Percentiles rank a stretch among this genome's conserved stretches.
Evolutionary conservation across 2,888 invertebrate genomes (phyloP).

Genomic region (Anoplius nigerrimus): DNA sequence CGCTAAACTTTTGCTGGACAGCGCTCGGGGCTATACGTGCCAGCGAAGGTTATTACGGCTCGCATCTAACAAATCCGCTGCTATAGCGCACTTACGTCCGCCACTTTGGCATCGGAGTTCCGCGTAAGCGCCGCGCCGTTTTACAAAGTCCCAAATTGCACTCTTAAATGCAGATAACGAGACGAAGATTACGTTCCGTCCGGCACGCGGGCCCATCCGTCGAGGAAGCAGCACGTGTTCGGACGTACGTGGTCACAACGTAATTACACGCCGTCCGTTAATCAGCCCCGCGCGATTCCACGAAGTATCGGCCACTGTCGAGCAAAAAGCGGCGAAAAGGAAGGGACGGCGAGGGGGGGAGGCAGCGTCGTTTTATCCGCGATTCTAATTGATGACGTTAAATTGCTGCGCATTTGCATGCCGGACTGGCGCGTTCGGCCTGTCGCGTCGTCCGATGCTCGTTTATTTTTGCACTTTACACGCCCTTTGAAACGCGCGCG

Average conservation of each 20-base stretch:
- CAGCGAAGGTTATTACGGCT: no score
- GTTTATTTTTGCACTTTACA: conserved; percentile 25
- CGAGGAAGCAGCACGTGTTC: neutral
- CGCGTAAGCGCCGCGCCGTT: no score
- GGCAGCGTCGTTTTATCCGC: conserved; percentile 24
- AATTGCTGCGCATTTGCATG: conserved; percentile 49
- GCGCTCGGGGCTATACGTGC: no score
- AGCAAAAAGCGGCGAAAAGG: neutral
- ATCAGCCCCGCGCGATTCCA: conserved; percentile 11
- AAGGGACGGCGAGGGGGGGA: no score
- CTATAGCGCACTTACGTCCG: no score
- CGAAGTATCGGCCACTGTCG: conserved; percentile 1
- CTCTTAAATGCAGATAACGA: no score
- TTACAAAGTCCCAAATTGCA: no score
- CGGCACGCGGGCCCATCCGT: conserved; percentile 1
- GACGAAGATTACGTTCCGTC: no score
- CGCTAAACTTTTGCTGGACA: no score
- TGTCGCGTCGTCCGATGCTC: conserved; percentile 8
- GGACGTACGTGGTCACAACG: conserved; percentile 23
- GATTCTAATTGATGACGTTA: conserved; percentile 53
- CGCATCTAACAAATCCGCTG: no score
- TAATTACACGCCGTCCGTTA: conserved; percentile 22
- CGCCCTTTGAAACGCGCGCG: conserved; percentile 18
- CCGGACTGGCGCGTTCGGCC: conserved; percentile 20
- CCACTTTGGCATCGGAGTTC: no score